Evolutionary conservation across 2,888 invertebrate species (phyloP), one percentile per base, ranked within the genome.

Genomic region (Amiota communis): DNA sequence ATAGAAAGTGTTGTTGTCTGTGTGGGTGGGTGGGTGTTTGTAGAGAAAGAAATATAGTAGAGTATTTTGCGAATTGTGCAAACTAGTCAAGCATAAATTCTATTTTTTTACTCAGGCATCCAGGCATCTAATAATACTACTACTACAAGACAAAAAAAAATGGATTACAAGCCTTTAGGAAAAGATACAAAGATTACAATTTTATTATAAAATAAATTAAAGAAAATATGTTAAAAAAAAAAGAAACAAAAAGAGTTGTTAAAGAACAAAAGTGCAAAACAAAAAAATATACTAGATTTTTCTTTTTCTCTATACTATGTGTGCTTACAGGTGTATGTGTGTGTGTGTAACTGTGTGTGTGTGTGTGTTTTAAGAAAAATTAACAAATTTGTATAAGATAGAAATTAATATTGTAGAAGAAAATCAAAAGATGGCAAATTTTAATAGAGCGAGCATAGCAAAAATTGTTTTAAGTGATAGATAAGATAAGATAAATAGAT

Each of bases 391-490:
- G n/a, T n/a, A n/a, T 73, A 53, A 75, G 65, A 75, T 20, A 76
- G 70, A 69, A 73, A 75, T 77, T 80, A 78, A 71, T 75, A n/a
- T n/a, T n/a, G n/a, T n/a, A 78, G 76, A 73, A 73, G 76, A 61
- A 71, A 70, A 46, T 56, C 59, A 61, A 63, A 63, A 72, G 71
- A 74, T 68, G 69, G 49, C 48, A 73, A 67, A 70, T 53, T 36
- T 36, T 36, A 36, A 36, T 36, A 36, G 36, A 75, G 56, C 71
- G 67, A 72, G 53, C 17, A 69, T 72, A 69, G 71, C 10, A 53
- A 53, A 15, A 53, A 53, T 53, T 53, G 9, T 15, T 53, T 70
- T 72, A 59, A 76, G 70, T 72, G 72, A 72, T 67, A 57, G 75
- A 57, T 76, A 70, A 75, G 46, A 77, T 70, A 67, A 73, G 75